Conservation (phyloP, 2,113 vertebrate species). For the Gyps fulvus region DNA sequence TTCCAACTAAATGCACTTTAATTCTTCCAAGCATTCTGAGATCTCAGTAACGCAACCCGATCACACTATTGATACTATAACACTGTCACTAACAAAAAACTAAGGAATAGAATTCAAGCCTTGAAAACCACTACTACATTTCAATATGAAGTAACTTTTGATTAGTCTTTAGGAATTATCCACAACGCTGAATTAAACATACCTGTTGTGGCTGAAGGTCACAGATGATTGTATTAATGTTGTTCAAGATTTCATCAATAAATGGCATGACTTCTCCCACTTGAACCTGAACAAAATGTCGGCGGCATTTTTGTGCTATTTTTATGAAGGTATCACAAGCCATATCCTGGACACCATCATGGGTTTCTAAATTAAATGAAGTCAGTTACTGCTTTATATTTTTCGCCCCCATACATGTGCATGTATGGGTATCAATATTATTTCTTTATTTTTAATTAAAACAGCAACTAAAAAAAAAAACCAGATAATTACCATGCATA, state of each 20-base stretch:
- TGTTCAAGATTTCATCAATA: conserved; percentile 98
- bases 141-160: background rate
- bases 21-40: background rate
- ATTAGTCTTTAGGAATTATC: background rate
- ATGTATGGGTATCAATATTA: rapidly evolving
- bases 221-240: conserved; percentile 99
- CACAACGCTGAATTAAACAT: background rate
- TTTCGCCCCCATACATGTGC: rapidly evolving
- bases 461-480: background rate
- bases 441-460: background rate
- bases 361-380: conserved; percentile 85
- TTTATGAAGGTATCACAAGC: conserved; percentile 99
- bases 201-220: conserved; percentile 99
- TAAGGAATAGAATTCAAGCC: background rate
- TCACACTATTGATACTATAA: rapidly evolving
- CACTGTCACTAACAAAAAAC: background rate
- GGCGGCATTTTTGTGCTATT: conserved; percentile 97
- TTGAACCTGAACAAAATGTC: conserved; percentile 99
- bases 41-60: background rate
- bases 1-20: background rate
- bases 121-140: background rate
- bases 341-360: conserved; percentile 99
- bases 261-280: conserved; percentile 99
- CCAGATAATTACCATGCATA: conserved; percentile 89
- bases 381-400: background rate